Percentiles rank a stretch among this genome's conserved stretches.
These are phyloP conservation scores for Pecten maximus DNA, from an alignment of 2,888 invertebrate species.

Conservation along the genomic window DNA sequence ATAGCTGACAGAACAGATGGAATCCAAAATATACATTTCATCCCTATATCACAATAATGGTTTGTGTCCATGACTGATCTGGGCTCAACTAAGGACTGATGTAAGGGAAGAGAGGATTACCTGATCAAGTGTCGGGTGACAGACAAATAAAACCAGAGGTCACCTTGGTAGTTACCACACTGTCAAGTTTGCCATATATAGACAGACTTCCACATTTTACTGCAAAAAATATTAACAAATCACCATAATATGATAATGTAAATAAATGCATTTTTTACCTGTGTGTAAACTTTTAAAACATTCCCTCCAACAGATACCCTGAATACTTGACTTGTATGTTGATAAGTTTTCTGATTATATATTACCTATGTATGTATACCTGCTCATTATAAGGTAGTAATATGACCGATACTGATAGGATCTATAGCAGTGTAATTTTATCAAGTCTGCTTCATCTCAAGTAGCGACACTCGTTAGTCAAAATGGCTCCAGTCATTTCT, in stretches of 20 bases:
- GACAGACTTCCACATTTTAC: not conserved
- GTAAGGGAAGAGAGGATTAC: not conserved
- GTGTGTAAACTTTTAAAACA: not conserved
- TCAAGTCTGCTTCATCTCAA: not conserved
- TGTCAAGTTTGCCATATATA: not conserved
- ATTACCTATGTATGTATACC: not conserved
- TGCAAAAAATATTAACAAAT: not conserved
- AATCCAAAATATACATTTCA: not conserved
- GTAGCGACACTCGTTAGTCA: not conserved
- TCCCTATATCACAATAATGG: not conserved
- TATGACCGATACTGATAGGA: not conserved
- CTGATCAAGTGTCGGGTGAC: not conserved
- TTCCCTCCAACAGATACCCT: not conserved
- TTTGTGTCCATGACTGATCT: not conserved
- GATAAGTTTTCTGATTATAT: not conserved
- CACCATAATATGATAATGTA: not conserved
- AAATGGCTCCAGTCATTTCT: not conserved
- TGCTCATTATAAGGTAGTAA: not conserved
- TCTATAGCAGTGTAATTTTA: not conserved
- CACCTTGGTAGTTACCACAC: not conserved
- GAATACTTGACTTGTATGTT: not conserved
- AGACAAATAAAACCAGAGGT: not conserved
- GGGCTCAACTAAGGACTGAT: not conserved
- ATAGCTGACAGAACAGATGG: not conserved
- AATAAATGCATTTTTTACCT: not conserved